A percentile compares a stretch with the other conserved stretches of the same genome.
These are phyloP conservation scores for Epistrophe grossulariae DNA, from an alignment of 2,888 invertebrate species.

Conservation along the genomic window DNA sequence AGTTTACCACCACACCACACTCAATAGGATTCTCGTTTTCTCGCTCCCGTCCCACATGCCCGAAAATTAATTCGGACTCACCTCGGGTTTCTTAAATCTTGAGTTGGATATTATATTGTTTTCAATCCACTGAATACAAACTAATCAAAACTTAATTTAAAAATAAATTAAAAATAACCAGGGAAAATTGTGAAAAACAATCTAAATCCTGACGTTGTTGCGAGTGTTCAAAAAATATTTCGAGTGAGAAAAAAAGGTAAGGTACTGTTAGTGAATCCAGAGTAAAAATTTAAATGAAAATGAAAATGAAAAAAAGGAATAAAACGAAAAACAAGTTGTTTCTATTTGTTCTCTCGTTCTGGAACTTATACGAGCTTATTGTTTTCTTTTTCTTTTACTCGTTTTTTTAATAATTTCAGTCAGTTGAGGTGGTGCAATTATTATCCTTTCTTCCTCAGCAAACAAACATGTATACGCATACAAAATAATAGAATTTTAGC, in stretches of 20 bases:
- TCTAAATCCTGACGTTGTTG: background rate
- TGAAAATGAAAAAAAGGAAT: background rate
- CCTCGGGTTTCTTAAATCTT: background rate
- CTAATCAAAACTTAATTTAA: background rate
- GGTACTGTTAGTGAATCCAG: background rate
- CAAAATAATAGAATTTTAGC: background rate
- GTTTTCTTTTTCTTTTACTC: background rate
- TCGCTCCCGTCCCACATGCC: background rate
- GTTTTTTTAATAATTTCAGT: background rate
- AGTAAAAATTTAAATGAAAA: background rate
- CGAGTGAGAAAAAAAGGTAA: background rate
- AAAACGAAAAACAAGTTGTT: slow-evolving; percentile 1
- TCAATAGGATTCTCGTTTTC: background rate
- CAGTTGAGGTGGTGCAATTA: background rate
- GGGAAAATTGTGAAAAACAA: background rate
- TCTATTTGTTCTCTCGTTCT: background rate
- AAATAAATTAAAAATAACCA: slow-evolving; percentile 3
- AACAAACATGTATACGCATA: background rate
- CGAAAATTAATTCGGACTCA: background rate
- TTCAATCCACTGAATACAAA: background rate
- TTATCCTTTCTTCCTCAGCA: background rate
- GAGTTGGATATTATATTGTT: background rate
- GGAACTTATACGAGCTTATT: background rate
- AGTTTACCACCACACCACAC: background rate
- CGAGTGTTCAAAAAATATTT: background rate